Evolutionary conservation across 2,888 invertebrate genomes (phyloP).

Genomic region (Creontiades dilutus): DNA sequence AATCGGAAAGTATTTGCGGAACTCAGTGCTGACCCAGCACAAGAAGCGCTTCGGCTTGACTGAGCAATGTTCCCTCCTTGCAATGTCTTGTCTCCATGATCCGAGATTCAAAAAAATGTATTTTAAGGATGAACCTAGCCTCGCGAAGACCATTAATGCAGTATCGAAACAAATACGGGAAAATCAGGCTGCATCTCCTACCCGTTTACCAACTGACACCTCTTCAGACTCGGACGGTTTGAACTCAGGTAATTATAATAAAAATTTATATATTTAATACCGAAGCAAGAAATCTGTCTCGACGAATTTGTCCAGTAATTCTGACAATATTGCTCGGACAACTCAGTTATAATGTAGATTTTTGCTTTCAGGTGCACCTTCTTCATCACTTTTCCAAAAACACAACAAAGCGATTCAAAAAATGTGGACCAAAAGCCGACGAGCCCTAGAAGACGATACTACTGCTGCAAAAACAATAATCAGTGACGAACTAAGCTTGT

Average conservation of each 20-base stretch:
- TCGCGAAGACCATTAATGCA: constrained; percentile 33
- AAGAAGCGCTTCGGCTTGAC: constrained; percentile 14
- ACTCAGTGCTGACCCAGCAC: constrained; percentile 11
- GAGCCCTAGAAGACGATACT: no score
- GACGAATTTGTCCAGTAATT: no score
- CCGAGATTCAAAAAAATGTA: constrained; percentile 41
- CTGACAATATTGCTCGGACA: no score
- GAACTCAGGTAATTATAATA: constrained; percentile 17
- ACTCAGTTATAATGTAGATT: no score
- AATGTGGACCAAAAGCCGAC: no score
- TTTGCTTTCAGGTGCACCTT: no score
- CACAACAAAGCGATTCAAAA: no score
- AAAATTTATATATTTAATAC: no score
- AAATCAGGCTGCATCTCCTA: constrained; percentile 9
- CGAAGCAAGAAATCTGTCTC: no score
- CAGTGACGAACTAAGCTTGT: no score
- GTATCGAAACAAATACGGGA: constrained; percentile 44
- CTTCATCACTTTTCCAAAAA: no score
- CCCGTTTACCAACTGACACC: not conserved
- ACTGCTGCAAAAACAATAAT: no score
- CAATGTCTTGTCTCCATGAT: not conserved
- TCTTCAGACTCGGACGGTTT: constrained; percentile 19
- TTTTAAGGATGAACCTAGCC: constrained; percentile 41
- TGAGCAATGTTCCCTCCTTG: constrained; percentile 35
- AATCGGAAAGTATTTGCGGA: not conserved